Percentiles rank a stretch among this genome's conserved stretches.
Evolutionary conservation across 2,113 vertebrate genomes (phyloP).

Genomic region (Gobiocypris rarus): DNA sequence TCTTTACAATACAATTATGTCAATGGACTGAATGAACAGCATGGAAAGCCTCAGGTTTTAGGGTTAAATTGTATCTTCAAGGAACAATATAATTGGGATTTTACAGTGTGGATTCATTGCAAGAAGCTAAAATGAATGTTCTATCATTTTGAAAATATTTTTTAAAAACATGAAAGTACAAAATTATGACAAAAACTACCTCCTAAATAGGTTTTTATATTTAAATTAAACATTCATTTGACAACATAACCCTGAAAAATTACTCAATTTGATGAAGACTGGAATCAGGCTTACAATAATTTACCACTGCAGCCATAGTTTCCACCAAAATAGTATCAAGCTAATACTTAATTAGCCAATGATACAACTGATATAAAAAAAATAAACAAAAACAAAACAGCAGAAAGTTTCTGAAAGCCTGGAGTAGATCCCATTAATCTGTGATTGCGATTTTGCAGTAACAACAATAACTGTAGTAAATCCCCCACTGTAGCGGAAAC

Average conservation of each 20-base stretch:
- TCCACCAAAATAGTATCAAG: neutral
- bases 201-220: neutral
- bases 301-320: neutral
- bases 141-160: neutral
- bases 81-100: neutral
- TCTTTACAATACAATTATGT: neutral
- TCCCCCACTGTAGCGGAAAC: neutral
- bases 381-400: neutral
- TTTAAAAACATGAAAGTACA: neutral
- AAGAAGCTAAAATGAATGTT: neutral
- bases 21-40: neutral
- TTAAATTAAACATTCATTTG: neutral
- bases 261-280: neutral
- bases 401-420: neutral
- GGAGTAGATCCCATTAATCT: neutral
- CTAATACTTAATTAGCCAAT: neutral
- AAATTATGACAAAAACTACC: neutral
- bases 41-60: no score
- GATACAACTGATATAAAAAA: neutral
- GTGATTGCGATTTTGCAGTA: neutral
- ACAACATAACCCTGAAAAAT: no score
- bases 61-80: no score
- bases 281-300: neutral
- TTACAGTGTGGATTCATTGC: neutral
- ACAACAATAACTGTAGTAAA: neutral